These are phyloP conservation scores for Drosophila austrosaltans DNA, from an alignment of 2,888 invertebrate species.

Conservation along the genomic window DNA sequence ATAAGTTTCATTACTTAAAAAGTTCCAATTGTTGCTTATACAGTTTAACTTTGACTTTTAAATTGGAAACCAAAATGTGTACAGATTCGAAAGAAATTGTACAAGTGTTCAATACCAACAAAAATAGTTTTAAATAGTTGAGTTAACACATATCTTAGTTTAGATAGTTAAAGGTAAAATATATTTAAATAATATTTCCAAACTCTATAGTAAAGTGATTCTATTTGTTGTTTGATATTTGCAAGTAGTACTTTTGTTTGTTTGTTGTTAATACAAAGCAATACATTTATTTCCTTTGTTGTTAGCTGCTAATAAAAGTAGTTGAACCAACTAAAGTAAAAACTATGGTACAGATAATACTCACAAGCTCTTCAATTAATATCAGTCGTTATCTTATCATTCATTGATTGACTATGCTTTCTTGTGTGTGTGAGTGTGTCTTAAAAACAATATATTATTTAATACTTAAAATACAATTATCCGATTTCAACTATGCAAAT, in stretches of 20 bases:
- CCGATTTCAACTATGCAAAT: conserved; percentile 55
- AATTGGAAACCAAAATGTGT: not conserved
- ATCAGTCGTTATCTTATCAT: not conserved
- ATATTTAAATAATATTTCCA: too few species aligned
- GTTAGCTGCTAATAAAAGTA: too few species aligned
- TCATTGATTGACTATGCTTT: not conserved
- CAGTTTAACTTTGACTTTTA: not conserved
- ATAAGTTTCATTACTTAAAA: not conserved
- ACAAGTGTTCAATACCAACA: not conserved
- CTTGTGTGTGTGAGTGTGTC: not conserved
- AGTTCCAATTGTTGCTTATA: not conserved
- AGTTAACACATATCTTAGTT: too few species aligned
- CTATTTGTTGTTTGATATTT: too few species aligned
- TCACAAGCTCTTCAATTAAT: too few species aligned
- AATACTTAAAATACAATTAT: not conserved
- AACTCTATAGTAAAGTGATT: too few species aligned
- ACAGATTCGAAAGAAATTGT: not conserved
- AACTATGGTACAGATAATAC: too few species aligned
- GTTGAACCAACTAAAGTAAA: too few species aligned
- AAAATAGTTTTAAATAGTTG: not conserved
- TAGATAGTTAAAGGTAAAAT: too few species aligned
- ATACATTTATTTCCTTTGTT: too few species aligned
- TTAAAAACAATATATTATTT: not conserved
- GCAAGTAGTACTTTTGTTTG: too few species aligned
- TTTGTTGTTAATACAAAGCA: too few species aligned